phyloP scores from a whole-genome alignment of 64 coral and sea anemone species.

The Cladopsammia gracilis region DNA sequence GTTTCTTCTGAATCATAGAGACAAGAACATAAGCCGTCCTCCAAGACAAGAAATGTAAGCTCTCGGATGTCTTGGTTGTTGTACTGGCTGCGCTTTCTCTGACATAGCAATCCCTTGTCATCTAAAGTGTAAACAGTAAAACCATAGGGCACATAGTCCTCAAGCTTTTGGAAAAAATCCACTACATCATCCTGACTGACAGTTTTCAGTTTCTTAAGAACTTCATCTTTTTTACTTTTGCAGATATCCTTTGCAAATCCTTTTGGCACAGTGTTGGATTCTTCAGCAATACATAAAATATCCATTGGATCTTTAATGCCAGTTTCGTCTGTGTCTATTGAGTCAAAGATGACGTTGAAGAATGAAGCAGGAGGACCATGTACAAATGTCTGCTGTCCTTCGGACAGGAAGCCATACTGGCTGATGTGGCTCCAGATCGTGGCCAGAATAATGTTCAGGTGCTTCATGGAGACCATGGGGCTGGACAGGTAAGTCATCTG shows the following conservation, averaged over 20 bases:
- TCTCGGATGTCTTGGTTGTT: not conserved
- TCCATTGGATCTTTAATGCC: not conserved
- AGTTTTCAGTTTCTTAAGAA: constrained; percentile 1
- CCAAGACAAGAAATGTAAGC: constrained; percentile 21
- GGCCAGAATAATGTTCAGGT: constrained; percentile 27
- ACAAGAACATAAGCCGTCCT: constrained; percentile 19
- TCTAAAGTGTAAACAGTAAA: constrained; percentile 29
- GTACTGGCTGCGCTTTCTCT: not conserved
- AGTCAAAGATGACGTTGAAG: constrained; percentile 7
- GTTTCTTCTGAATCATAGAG: constrained; percentile 22
- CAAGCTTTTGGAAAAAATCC: not conserved
- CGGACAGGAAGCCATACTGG: not conserved
- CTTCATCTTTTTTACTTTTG: not conserved
- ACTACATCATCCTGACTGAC: not conserved
- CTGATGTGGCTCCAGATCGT: constrained; percentile 37
- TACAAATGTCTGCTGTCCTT: not conserved
- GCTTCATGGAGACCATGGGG: constrained; percentile 33
- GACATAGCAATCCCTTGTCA: constrained; percentile 7
- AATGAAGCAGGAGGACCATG: constrained; percentile 13
- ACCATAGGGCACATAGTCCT: not conserved
- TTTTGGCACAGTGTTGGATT: not conserved
- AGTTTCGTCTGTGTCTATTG: constrained; percentile 12
- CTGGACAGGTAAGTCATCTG: constrained; percentile 36
- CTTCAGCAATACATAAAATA: not conserved
- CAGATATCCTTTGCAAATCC: not conserved